Percentiles rank a stretch among this genome's conserved stretches.
Evolutionary conservation across 2,888 invertebrate genomes (phyloP).

Genomic region (Epinotia demarniana): DNA sequence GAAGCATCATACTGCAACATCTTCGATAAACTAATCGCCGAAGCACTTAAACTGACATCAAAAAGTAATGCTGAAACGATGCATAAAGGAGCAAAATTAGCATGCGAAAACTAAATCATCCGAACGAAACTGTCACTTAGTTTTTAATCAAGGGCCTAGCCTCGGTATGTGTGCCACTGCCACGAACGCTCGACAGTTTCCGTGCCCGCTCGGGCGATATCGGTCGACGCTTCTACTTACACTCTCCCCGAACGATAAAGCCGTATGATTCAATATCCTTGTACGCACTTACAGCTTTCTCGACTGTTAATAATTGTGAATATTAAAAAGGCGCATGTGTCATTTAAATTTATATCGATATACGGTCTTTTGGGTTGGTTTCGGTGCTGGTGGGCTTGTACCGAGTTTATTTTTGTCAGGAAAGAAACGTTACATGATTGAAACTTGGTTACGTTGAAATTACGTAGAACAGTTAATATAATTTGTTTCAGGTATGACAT

Average conservation of each 20-base stretch:
- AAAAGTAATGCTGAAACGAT: slow-evolving; percentile 8
- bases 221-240: slow-evolving; percentile 43
- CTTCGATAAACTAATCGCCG: not conserved
- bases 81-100: slow-evolving; percentile 23
- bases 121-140: slow-evolving; percentile 41
- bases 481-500: slow-evolving; percentile 34
- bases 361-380: slow-evolving; percentile 9
- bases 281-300: slow-evolving; percentile 19
- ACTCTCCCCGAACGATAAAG: slow-evolving; percentile 1
- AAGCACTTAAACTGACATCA: not conserved
- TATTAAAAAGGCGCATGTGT: slow-evolving; percentile 20
- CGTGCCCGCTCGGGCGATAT: slow-evolving; percentile 60
- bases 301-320: not conserved
- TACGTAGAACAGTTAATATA: slow-evolving; percentile 28
- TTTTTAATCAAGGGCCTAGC: slow-evolving; percentile 44
- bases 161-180: slow-evolving; percentile 60
- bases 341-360: slow-evolving; percentile 3
- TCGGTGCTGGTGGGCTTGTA: slow-evolving; percentile 2
- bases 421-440: slow-evolving; percentile 42
- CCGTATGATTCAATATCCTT: not conserved
- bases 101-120: slow-evolving; percentile 40
- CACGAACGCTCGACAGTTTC: slow-evolving; percentile 66
- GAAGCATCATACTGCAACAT: not conserved
- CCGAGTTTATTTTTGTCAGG: slow-evolving; percentile 42
- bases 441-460: slow-evolving; percentile 42